A percentile compares a stretch with the other conserved stretches of the same genome.
Evolutionary conservation across 2,888 invertebrate species (phyloP).

Genomic region (Acronicta alni): DNA sequence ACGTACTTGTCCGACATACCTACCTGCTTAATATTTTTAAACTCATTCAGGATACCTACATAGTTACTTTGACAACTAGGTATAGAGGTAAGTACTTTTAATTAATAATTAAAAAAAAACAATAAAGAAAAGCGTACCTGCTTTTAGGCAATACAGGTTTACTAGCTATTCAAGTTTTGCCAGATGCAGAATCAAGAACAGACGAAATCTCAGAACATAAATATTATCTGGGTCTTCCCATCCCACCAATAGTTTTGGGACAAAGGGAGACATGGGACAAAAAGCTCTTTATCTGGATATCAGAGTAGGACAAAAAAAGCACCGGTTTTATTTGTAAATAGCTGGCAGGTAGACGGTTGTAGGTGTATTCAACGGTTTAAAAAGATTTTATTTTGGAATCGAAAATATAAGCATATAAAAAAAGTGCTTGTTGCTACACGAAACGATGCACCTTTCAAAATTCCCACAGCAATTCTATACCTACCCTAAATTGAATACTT

Average conservation of each 20-base stretch:
- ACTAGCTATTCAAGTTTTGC: conserved; percentile 10
- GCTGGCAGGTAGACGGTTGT: conserved; percentile 86
- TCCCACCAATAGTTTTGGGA: conserved; percentile 60
- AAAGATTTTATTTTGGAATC: conserved; percentile 61
- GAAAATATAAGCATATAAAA: conserved; percentile 57
- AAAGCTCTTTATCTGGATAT: conserved; percentile 75
- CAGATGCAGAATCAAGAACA: conserved; percentile 5
- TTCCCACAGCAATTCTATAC: conserved; percentile 74
- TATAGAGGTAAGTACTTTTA: no score
- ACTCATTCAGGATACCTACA: no score
- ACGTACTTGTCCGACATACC: no score
- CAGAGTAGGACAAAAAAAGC: conserved; percentile 75
- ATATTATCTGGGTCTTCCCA: conserved; percentile 37
- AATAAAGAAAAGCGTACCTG: conserved; percentile 8
- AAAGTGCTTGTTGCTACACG: conserved; percentile 62
- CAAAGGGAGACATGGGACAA: conserved; percentile 77
- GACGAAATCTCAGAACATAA: conserved; percentile 28
- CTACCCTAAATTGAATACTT: no score
- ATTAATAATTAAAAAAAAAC: conserved; percentile 8
- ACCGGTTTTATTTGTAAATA: conserved; percentile 86
- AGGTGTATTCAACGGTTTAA: conserved; percentile 81
- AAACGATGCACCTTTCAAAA: conserved; percentile 79
- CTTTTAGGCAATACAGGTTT: neutral
- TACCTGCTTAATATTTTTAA: no score
- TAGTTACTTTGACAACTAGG: no score